Base-by-base conservation (phyloP, 2,797 vertebrate genomes). In the Salarias fasciatus region DNA sequence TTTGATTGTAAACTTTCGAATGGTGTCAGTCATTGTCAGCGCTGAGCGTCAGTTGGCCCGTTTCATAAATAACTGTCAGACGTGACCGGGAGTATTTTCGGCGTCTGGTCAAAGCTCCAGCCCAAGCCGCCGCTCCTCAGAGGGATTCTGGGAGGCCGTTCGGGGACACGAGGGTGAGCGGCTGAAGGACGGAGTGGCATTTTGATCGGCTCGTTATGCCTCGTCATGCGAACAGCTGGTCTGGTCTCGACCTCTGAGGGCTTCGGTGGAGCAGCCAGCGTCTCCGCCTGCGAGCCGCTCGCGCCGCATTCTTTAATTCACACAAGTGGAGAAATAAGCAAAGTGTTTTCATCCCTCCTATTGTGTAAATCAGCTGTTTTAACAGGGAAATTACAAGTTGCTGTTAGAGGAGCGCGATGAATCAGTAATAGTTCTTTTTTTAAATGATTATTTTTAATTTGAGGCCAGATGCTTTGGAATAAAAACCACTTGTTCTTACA, bases 61-160 rank as follows among this genome's bases (percentile, higher is more conserved):
- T 52, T 53, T 63, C 44, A 62, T 50, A 36, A 53, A 49, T 37
- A 58, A 18, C 41, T 47, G 54, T 69, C n/a, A 30, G 5, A 53
- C 35, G 3, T 35, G 56, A 14, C 33, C 49, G 7, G 5, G 47
- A 44, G 28, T 24, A 24, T 24, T 71, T 52, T 65, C 62, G 48
- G 64, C 18, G n/a, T 12, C 11, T 40, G 60, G 65, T 68, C 51
- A 70, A 24, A 46, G 12, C 6, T 36, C 67, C 29, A 31, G 5
- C 31, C n/a, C n/a, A n/a, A 14, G 14, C 13, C n/a, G n/a, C n/a
- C n/a, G 0, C 11, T 57, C 7, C 54, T 38, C 2, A 0, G 53
- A 49, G 49, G 24, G 14, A 37, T 48, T 48, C 7, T 38, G 28
- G 58, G 58, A 67, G 51, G 51, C 70, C 35, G 1, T 13, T 4